These are phyloP conservation scores for Lasioglossum calceatum DNA, from an alignment of 2,888 invertebrate genomes.

Conservation along the genomic window DNA sequence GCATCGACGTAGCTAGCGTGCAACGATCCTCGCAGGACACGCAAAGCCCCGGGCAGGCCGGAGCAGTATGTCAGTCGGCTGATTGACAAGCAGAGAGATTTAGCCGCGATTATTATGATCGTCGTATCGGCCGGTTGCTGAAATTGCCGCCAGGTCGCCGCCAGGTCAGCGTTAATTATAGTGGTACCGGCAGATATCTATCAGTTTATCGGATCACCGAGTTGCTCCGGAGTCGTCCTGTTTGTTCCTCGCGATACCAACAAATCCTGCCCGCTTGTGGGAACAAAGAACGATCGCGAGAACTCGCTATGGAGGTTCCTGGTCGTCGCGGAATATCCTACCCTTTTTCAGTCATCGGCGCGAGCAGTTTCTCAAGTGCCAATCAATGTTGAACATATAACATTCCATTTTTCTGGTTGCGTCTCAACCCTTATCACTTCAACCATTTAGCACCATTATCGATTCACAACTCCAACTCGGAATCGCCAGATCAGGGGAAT, in stretches of 20 bases:
- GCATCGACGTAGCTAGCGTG: slow-evolving; percentile 70
- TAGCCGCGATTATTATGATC: slow-evolving; percentile 81
- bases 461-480: too few species aligned
- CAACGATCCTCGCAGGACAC: slow-evolving; percentile 70
- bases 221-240: slow-evolving; percentile 63
- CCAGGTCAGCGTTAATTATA: slow-evolving; percentile 83
- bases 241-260: slow-evolving; percentile 43
- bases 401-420: not conserved
- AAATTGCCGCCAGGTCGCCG: slow-evolving; percentile 82
- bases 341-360: not conserved
- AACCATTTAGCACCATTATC: not conserved
- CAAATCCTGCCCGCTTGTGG: slow-evolving; percentile 46
- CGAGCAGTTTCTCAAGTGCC: not conserved
- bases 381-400: not conserved
- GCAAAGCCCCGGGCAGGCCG: slow-evolving; percentile 70
- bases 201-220: slow-evolving; percentile 82
- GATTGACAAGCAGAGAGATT: slow-evolving; percentile 75
- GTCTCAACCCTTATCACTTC: not conserved
- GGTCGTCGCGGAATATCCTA: not conserved
- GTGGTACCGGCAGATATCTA: slow-evolving; percentile 80
- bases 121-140: slow-evolving; percentile 74
- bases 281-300: slow-evolving; percentile 61
- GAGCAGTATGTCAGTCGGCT: slow-evolving; percentile 75
- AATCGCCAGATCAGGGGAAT: too few species aligned
- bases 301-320: not conserved